phyloP scores from a whole-genome alignment of 1,140 invertebrate genomes.

The Brachionus asplanchnoidis region DNA sequence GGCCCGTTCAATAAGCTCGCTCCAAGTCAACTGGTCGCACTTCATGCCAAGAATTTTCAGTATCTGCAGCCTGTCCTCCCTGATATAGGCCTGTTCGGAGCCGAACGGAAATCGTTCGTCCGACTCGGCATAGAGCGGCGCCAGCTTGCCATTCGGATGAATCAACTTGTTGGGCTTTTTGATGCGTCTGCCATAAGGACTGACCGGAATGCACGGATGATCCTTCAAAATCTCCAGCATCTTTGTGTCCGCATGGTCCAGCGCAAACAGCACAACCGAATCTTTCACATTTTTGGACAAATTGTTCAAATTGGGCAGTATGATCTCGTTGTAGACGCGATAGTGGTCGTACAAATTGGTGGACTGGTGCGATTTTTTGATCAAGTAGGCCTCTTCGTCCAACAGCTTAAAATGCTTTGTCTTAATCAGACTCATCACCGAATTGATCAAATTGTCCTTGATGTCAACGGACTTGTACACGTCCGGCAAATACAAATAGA shows the following conservation, averaged over 20 bases:
- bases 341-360: constrained; percentile 34
- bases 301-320: constrained; percentile 40
- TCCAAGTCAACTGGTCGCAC: constrained; percentile 24
- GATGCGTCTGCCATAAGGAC: constrained; percentile 2
- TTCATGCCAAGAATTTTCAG: constrained; percentile 40
- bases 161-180: constrained; percentile 38
- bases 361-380: not conserved
- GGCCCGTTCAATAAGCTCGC: constrained; percentile 28
- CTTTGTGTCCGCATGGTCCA: constrained; percentile 35
- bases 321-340: constrained; percentile 38
- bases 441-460: constrained; percentile 29
- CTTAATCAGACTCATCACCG: constrained; percentile 21
- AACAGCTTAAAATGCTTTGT: constrained; percentile 11
- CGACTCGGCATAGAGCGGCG: not conserved
- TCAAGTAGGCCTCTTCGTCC: constrained; percentile 38
- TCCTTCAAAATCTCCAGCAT: constrained; percentile 39
- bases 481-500: constrained; percentile 28
- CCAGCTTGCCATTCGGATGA: constrained; percentile 33
- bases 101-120: constrained; percentile 40
- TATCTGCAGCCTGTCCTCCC: constrained; percentile 28
- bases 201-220: constrained; percentile 39
- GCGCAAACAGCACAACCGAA: constrained; percentile 36
- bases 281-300: constrained; percentile 38
- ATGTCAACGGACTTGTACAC: constrained; percentile 26
- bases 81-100: not conserved